phyloP scores from a whole-genome alignment of 1,140 invertebrate species.

The Araneus ventricosus region DNA sequence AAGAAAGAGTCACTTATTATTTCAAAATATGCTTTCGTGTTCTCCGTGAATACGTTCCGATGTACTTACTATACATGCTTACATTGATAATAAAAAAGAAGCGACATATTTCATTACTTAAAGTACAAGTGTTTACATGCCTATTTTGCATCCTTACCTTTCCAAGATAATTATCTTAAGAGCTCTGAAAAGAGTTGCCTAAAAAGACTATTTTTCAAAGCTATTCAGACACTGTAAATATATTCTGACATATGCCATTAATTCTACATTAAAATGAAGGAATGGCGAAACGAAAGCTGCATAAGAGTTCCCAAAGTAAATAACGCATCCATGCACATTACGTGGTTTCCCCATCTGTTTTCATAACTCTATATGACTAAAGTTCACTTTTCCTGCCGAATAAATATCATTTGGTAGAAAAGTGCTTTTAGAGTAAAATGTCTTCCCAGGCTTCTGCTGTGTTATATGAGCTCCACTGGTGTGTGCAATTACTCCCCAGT shows the following conservation, averaged over 20 bases:
- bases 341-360: constrained; percentile 25
- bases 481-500: constrained; percentile 33
- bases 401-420: constrained; percentile 47
- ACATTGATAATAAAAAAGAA: no score
- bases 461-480: not conserved
- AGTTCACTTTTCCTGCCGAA: constrained; percentile 11
- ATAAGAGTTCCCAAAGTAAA: constrained; percentile 10
- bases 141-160: not conserved
- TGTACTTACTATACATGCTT: no score
- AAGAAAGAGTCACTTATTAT: no score
- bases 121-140: no score
- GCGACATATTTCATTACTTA: no score
- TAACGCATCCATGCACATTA: constrained; percentile 11
- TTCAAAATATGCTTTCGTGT: no score
- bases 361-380: constrained; percentile 15
- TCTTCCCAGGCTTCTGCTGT: not conserved
- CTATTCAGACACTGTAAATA: not conserved
- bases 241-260: not conserved
- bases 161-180: not conserved
- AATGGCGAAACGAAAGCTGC: not conserved
- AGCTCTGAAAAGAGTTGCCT: not conserved
- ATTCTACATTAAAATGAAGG: not conserved
- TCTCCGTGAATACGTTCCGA: no score
- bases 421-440: constrained; percentile 37
- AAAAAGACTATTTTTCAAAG: not conserved